phyloP scores from a whole-genome alignment of 92 coral and sea anemone genomes.

The Palythoa grandiflora region DNA sequence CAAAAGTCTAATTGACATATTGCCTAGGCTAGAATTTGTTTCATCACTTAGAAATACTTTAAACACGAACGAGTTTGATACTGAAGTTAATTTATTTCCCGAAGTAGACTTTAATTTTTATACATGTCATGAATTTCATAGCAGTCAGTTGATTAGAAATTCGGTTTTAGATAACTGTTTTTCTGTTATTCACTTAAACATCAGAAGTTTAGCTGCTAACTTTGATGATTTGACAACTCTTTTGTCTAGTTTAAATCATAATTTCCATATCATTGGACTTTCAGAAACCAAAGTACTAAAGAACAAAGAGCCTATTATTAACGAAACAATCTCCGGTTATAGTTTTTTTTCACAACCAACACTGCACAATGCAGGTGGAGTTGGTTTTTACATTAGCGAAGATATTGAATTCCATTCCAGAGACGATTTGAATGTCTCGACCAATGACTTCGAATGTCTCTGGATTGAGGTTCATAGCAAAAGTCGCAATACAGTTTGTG shows the following conservation, averaged over 20 bases:
- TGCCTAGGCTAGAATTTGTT: conserved; percentile 23
- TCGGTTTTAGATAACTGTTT: not conserved
- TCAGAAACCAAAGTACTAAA: not conserved
- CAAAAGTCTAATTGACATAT: not conserved
- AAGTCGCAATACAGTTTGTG: too few relatives aligned
- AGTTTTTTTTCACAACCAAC: too few relatives aligned
- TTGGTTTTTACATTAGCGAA: too few relatives aligned
- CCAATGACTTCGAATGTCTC: too few relatives aligned
- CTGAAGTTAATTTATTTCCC: not conserved
- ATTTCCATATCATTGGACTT: not conserved
- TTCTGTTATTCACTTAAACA: not conserved
- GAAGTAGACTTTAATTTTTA: not conserved
- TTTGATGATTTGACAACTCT: not conserved
- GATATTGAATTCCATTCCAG: too few relatives aligned
- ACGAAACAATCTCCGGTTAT: not conserved
- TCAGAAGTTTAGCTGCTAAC: not conserved
- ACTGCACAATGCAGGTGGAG: too few relatives aligned
- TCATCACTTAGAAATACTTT: not conserved
- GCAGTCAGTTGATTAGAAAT: not conserved
- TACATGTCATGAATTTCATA: not conserved
- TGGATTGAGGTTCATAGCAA: too few relatives aligned
- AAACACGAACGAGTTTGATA: not conserved
- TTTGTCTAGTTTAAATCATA: not conserved
- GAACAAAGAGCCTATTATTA: not conserved
- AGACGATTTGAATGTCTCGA: too few relatives aligned